These are phyloP conservation scores for Lates japonicus DNA, from an alignment of 2,797 vertebrate species.

Conservation along the genomic window DNA sequence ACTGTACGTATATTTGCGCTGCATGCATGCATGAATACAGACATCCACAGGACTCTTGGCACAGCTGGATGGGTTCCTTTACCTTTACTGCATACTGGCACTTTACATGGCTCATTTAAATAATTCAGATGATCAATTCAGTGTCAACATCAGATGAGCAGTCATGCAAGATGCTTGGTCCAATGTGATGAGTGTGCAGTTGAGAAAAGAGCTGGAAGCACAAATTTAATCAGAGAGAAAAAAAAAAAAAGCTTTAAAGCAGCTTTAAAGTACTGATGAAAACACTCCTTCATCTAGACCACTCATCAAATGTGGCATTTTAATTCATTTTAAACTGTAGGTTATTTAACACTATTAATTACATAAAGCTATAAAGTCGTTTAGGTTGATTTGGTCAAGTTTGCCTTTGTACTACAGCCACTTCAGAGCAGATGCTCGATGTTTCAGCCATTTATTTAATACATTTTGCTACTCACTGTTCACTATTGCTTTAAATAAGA, in stretches of 20 bases:
- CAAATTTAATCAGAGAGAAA: neutral
- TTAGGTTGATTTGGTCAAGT: neutral
- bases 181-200: neutral
- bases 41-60: constrained; percentile 4
- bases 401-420: neutral
- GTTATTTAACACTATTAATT: neutral
- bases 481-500: neutral
- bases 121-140: constrained; percentile 69
- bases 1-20: neutral
- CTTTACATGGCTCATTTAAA: constrained; percentile 45
- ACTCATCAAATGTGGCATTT: neutral
- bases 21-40: constrained; percentile 28
- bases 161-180: constrained; percentile 6
- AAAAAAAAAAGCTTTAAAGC: constrained; percentile 2
- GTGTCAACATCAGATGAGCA: constrained; percentile 25
- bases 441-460: neutral
- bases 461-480: neutral
- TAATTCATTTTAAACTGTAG: neutral
- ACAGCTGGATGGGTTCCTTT: constrained; percentile 16
- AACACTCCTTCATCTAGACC: neutral
- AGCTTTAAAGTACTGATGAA: neutral
- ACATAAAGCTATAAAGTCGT: neutral
- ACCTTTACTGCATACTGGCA: constrained; percentile 2
- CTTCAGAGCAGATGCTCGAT: neutral
- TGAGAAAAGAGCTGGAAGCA: neutral